Evolutionary conservation across 2,113 vertebrate genomes (phyloP), one percentile per base, ranked within the genome.

Genomic region (Menidia beryllina): DNA sequence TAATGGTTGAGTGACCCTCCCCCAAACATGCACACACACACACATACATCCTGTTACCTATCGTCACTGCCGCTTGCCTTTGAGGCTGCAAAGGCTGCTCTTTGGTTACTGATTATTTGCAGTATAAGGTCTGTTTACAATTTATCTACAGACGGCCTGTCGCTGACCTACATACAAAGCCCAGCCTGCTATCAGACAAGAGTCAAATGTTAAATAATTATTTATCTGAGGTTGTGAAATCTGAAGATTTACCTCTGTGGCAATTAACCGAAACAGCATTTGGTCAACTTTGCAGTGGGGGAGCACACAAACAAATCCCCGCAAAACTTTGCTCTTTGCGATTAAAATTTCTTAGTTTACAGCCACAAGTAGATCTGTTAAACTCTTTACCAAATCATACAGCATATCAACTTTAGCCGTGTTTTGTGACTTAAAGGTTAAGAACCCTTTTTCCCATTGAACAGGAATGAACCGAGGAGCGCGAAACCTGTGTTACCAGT

Each of bases 51-150:
- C 52, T 74, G 74, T 75, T 72, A 59, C 50, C 59, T 82, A 74
- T 41, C 63, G 61, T 27, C 56, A 52, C 51, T 14, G 23, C 26
- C 38, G 27, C 47, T 41, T 66, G 20, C 38, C 76, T 81, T 38
- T 38, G 19, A 68, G 69, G 21, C 57, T 49, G 45, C 53, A 56
- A 38, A 72, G 52, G 69, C 74, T 62, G 43, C 51, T 80, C 75
- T 82, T 73, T 74, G 75, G 74, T 88, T 82, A 69, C 82, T 86
- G 64, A 86, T 87, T 81, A 72, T 82, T 82, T 48, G 25, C 54
- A 66, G 61, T 52, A 81, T 81, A 77, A 88, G 84, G 74, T 39
- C 51, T 77, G 68, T 72, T 75, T 62, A 71, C 57, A 76, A 75
- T 85, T 78, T 65, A 82, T 83, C 61, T 67, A 55, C 72, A 80